Evolutionary conservation across 2,797 vertebrate species (phyloP), one percentile per base, ranked within the genome.

Genomic region (Catostomus latipinnis): DNA sequence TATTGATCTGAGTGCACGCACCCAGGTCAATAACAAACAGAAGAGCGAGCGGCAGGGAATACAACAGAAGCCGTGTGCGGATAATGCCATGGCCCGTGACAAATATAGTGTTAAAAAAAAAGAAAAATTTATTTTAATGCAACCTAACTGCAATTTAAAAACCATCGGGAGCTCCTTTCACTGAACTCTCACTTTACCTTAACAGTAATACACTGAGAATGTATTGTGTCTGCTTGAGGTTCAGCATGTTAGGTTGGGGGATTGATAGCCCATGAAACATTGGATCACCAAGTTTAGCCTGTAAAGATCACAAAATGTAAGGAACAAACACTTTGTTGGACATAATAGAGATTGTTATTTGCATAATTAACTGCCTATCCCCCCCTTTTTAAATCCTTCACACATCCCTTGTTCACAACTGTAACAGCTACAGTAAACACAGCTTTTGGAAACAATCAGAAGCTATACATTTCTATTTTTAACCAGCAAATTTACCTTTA

Each of bases 401-500:
- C 67, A 13, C 45, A 67, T n/a, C 54, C 54, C 67, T 22, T 49
- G 9, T 57, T 52, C 81, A 88, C 88, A 87, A 86, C 87, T 53
- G 80, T 14, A 10, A 62, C 34, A 65, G 73, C 58, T 71, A 71
- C 50, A 52, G 68, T 18, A 67, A 34, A 46, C 60, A 67, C 34
- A 70, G 76, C 46, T 43, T 60, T n/a, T 66, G n/a, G 16, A 74
- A 60, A 60, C 52, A 88, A 72, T 87, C 49, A 63, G 89, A 86
- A 88, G 82, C 76, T 75, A 71, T 54, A 58, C 82, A 75, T 78
- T 58, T 9, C 67, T 63, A 72, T 81, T 85, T 89, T 91, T 86
- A 61, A 74, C 83, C 87, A 89, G 90, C 89, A 68, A 80, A 82
- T 91, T 91, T 87, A 58, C 79, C 91, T 92, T 90, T 91, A 90